Conservation (phyloP, 2,797 vertebrate species). For the Sebastes ruberrimus region DNA sequence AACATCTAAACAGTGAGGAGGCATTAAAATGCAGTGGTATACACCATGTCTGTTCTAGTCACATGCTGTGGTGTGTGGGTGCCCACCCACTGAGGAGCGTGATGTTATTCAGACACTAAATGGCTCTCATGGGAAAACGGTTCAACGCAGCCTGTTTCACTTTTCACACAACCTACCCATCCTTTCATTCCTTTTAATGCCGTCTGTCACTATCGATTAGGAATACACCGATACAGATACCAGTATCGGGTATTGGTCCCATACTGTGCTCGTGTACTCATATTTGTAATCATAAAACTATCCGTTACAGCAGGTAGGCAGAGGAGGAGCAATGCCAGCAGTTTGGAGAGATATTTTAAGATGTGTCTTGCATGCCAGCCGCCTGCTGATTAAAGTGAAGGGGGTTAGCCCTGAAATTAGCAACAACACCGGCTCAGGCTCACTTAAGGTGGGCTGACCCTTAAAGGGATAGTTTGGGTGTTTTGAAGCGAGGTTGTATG, state of each 20-base stretch:
- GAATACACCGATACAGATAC: too few relatives aligned
- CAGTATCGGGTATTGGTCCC: too few relatives aligned
- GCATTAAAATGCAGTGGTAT: constrained; percentile 46
- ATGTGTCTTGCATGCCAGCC: too few relatives aligned
- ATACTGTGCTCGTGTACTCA: too few relatives aligned
- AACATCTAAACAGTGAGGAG: neutral
- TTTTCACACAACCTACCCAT: constrained; percentile 43
- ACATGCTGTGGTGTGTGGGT: constrained; percentile 57
- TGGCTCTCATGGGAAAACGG: constrained; percentile 25
- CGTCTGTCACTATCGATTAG: neutral
- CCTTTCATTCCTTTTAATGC: constrained; percentile 19
- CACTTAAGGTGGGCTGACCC: neutral
- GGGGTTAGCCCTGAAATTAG: too few relatives aligned
- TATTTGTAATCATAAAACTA: too few relatives aligned
- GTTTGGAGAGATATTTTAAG: too few relatives aligned
- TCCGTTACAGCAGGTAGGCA: neutral
- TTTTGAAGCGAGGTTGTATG: neutral
- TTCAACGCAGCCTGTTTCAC: constrained; percentile 20
- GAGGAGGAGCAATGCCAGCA: too few relatives aligned
- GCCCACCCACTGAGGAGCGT: constrained; percentile 61
- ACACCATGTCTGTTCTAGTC: constrained; percentile 38
- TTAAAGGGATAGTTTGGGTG: neutral
- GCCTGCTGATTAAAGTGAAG: too few relatives aligned
- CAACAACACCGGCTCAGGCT: too few relatives aligned
- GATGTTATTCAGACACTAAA: constrained; percentile 52